Evolutionary conservation across 2,113 vertebrate species (phyloP).

Genomic region (Ardeotis arabs): DNA sequence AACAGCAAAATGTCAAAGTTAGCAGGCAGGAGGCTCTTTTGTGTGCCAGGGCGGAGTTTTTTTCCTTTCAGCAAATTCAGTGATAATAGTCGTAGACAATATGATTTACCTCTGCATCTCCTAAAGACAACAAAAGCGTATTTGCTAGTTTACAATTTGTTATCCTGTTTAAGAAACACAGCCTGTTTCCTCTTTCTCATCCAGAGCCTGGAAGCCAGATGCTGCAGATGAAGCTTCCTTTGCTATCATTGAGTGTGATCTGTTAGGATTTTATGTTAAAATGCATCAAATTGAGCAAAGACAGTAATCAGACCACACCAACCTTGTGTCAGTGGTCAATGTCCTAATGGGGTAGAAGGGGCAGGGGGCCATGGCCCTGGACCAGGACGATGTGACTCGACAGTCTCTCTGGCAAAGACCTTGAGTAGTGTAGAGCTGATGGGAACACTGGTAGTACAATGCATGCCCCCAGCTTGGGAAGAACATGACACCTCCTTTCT

Average conservation of each 20-base stretch:
- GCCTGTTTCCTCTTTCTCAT: not conserved
- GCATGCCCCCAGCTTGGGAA: not conserved
- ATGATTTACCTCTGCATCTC: not conserved
- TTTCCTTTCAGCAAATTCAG: not conserved
- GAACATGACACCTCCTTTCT: not conserved
- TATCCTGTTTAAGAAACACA: not conserved
- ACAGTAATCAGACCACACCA: not conserved
- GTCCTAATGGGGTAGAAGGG: not conserved
- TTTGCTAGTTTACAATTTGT: not conserved
- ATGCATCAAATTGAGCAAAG: not conserved
- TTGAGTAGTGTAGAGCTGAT: not conserved
- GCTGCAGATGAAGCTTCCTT: not conserved
- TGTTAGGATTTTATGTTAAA: not conserved
- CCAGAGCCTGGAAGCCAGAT: not conserved
- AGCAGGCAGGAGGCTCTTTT: not conserved
- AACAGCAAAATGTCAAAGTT: conserved; percentile 10
- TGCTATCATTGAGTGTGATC: not conserved
- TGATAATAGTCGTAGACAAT: not conserved
- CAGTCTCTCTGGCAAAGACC: not conserved
- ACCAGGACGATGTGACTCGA: accelerated
- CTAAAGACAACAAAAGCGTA: not conserved
- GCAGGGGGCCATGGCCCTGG: not conserved
- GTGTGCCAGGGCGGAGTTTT: not conserved
- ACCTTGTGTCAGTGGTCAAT: not conserved
- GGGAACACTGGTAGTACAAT: not conserved